phyloP scores from a whole-genome alignment of 35 echinoderm and acorn worm genomes.

The Apostichopus parvimensis region DNA sequence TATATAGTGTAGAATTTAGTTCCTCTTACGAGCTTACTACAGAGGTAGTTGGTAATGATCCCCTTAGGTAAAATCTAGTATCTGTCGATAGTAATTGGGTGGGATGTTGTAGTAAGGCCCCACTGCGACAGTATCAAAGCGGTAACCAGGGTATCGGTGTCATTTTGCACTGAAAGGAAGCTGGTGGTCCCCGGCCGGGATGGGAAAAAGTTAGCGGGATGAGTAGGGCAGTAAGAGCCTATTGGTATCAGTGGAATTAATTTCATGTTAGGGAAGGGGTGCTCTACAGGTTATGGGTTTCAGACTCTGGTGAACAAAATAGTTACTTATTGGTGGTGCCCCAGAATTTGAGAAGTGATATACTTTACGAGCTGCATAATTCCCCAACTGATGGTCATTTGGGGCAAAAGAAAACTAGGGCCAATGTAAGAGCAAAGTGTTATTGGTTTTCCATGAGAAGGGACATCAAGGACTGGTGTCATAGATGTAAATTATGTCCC shows the following conservation, averaged over 20 bases:
- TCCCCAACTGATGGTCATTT: constrained; percentile 20
- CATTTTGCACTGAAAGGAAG: background rate
- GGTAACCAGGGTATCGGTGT: background rate
- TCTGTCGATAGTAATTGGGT: background rate
- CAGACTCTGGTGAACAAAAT: too few species aligned
- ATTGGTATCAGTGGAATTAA: too few species aligned
- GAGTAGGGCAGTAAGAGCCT: constrained; percentile 1
- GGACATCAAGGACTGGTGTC: too few species aligned
- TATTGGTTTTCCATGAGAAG: constrained; percentile 38
- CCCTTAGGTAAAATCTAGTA: background rate
- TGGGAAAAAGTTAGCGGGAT: constrained; percentile 3
- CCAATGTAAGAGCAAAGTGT: background rate
- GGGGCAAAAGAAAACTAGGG: constrained; percentile 41
- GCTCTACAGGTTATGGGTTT: too few species aligned
- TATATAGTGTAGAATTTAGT: too few species aligned
- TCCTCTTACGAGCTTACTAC: too few species aligned
- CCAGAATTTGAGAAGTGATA: too few species aligned
- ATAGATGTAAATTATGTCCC: too few species aligned
- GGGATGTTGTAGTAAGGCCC: background rate
- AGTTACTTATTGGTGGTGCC: too few species aligned
- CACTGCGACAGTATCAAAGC: background rate
- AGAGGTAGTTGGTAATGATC: background rate
- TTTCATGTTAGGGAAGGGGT: too few species aligned
- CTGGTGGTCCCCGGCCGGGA: background rate
- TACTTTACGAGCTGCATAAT: constrained; percentile 21